Evolutionary conservation across 1,140 invertebrate genomes (phyloP).

Genomic region (Cotesia typhae): DNA sequence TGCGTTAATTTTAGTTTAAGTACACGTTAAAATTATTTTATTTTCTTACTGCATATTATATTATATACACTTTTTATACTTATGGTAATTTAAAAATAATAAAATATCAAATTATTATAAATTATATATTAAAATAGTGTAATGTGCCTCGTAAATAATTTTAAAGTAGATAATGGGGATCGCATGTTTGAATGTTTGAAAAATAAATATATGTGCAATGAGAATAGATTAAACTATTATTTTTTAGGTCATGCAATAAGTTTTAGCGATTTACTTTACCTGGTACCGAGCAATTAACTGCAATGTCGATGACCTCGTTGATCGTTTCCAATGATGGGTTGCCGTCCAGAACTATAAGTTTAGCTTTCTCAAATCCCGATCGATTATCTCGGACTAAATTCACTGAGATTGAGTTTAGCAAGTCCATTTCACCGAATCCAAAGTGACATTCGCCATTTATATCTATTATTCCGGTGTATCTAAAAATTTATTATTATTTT

Average conservation of each 20-base stretch:
- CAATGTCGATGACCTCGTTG: slow-evolving; percentile 71
- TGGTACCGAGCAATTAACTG: slow-evolving; percentile 71
- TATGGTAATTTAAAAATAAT: no score
- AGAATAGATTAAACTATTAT: no score
- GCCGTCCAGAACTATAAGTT: slow-evolving; percentile 83
- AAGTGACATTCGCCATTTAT: slow-evolving; percentile 78
- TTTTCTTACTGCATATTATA: no score
- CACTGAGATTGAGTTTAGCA: slow-evolving; percentile 75
- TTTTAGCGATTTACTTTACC: slow-evolving; percentile 65
- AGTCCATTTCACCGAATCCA: slow-evolving; percentile 84
- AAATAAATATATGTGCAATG: no score
- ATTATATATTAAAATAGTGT: no score
- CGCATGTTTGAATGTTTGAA: no score
- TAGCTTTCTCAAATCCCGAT: slow-evolving; percentile 63
- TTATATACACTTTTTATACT: no score
- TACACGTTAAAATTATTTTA: neutral
- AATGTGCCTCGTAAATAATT: no score
- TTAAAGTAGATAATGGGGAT: no score
- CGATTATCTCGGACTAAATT: slow-evolving; percentile 66
- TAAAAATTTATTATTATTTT: slow-evolving; percentile 23
- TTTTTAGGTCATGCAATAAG: no score
- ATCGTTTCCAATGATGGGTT: slow-evolving; percentile 79
- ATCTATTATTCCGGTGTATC: slow-evolving; percentile 80
- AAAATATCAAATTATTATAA: no score
- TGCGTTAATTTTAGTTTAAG: no score